phyloP scores from a whole-genome alignment of 2,888 invertebrate genomes.

The Rhogogaster chlorosoma region DNA sequence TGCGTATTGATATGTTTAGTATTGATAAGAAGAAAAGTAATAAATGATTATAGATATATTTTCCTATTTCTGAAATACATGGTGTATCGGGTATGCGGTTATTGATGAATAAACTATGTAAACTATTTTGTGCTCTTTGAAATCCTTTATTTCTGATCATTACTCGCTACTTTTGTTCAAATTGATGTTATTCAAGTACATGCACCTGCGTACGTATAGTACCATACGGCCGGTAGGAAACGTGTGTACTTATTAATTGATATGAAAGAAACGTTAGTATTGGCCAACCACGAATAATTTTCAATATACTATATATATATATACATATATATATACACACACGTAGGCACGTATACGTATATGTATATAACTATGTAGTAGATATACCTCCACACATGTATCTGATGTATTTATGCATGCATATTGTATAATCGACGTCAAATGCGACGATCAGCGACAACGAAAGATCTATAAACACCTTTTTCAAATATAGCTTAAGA shows the following conservation, averaged over 20 bases:
- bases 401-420: constrained; percentile 31
- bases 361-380: constrained; percentile 60
- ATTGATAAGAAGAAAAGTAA: not conserved
- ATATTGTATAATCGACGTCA: constrained; percentile 23
- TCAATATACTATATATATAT: constrained; percentile 68
- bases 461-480: not conserved
- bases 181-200: constrained; percentile 10
- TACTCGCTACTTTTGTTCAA: constrained; percentile 17
- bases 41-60: constrained; percentile 12
- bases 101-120: constrained; percentile 14
- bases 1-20: not conserved
- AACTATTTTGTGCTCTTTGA: not conserved
- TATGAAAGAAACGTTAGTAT: constrained; percentile 74
- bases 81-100: not conserved
- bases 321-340: constrained; percentile 60
- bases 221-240: constrained; percentile 60
- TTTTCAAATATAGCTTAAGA: not conserved
- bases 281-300: constrained; percentile 70
- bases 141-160: constrained; percentile 35
- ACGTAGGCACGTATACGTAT: constrained; percentile 56
- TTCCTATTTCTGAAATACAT: constrained; percentile 18
- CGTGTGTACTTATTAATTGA: constrained; percentile 70
- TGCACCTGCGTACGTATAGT: constrained; percentile 58
- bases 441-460: constrained; percentile 29
- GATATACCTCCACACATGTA: constrained; percentile 10